A percentile compares a stretch with the other conserved stretches of the same genome.
Evolutionary conservation across 2,888 invertebrate genomes (phyloP).

Genomic region (Stenchaetothrips biformis): DNA sequence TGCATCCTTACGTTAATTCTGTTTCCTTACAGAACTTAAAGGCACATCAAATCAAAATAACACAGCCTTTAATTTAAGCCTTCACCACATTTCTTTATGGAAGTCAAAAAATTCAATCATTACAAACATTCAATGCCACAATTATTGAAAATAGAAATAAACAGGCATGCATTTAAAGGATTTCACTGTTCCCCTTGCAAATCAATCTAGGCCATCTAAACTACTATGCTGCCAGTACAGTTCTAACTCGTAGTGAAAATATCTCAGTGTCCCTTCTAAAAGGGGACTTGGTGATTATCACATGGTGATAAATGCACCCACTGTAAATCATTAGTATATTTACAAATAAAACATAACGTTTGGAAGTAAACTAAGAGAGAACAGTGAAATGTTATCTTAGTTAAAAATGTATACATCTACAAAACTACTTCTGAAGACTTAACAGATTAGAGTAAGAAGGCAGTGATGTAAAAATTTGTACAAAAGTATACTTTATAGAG

Average conservation of each 20-base stretch:
- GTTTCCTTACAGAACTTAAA: constrained; percentile 2
- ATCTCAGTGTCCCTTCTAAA: too few species aligned
- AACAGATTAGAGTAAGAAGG: constrained; percentile 25
- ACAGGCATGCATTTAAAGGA: not conserved
- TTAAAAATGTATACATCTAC: not conserved
- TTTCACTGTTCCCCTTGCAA: not conserved
- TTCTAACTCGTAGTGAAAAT: too few species aligned
- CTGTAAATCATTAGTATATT: too few species aligned
- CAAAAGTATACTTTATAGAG: constrained; percentile 24
- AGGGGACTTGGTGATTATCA: too few species aligned
- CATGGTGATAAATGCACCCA: too few species aligned
- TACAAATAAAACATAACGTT: too few species aligned
- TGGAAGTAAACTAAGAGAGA: not conserved
- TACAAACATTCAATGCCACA: not conserved
- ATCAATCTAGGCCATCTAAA: not conserved
- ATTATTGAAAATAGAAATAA: not conserved
- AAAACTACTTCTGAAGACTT: constrained; percentile 18
- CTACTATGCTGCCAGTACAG: not conserved
- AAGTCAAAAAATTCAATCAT: not conserved
- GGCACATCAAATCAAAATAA: constrained; percentile 4
- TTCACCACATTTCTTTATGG: not conserved
- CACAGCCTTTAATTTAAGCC: not conserved
- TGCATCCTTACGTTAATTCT: constrained; percentile 17
- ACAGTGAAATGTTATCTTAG: constrained; percentile 1
- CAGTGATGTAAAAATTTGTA: constrained; percentile 24